Evolutionary conservation across 2,888 invertebrate genomes (phyloP).

Genomic region (Drosophila melanosoma): DNA sequence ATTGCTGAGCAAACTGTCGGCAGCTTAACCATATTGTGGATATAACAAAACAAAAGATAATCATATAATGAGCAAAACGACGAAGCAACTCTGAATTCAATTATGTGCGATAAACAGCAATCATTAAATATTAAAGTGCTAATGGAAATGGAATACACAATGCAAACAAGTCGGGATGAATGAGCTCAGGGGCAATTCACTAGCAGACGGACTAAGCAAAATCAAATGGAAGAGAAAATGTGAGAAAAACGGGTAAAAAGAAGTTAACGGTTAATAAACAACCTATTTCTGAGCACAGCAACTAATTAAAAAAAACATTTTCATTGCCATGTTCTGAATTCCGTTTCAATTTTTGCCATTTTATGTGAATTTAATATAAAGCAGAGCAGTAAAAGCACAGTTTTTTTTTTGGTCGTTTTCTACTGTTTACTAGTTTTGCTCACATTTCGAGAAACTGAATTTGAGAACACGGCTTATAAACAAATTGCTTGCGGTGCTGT

Average conservation of each 20-base stretch:
- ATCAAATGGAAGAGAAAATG: background rate
- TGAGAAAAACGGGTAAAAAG: background rate
- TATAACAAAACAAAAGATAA: conserved; percentile 75
- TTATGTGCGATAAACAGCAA: conserved; percentile 74
- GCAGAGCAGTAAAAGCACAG: background rate
- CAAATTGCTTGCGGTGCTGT: conserved; percentile 14
- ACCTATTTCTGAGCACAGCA: background rate
- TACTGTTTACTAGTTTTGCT: background rate
- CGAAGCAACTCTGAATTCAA: conserved; percentile 63
- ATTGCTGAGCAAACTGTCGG: conserved; percentile 33
- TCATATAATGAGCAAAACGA: conserved; percentile 71
- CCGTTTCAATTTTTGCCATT: background rate
- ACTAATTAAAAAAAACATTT: background rate
- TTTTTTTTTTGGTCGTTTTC: background rate
- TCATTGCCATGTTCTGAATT: background rate
- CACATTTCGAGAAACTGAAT: background rate
- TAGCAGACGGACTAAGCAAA: conserved; percentile 5
- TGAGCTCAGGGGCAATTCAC: conserved; percentile 8
- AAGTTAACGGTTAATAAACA: conserved; percentile 3
- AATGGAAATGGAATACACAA: conserved; percentile 60
- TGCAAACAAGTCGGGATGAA: background rate
- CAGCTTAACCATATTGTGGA: conserved; percentile 60
- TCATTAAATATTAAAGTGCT: conserved; percentile 75
- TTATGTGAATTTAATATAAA: background rate
- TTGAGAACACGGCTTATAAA: background rate